Evolutionary conservation across 2,113 vertebrate species (phyloP).

Genomic region (Vanacampus margaritifer): DNA sequence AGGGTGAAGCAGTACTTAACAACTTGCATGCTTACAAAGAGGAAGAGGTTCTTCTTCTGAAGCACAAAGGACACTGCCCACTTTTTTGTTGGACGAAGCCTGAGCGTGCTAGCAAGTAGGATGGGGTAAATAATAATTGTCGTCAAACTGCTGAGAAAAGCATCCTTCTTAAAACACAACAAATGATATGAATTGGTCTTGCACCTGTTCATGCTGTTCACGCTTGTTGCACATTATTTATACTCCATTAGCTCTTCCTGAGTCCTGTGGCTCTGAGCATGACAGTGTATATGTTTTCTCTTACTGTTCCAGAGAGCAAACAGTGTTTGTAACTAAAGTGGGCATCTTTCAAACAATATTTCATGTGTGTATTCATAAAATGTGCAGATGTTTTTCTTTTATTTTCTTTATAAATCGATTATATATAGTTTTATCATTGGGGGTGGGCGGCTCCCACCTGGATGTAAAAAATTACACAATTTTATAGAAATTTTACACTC

Average conservation of each 20-base stretch:
- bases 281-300: conserved; percentile 20
- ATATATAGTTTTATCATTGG: neutral
- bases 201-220: conserved; percentile 65
- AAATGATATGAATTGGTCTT: conserved; percentile 42
- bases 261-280: conserved; percentile 25
- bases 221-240: conserved; percentile 39
- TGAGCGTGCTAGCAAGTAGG: conserved; percentile 37
- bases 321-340: neutral
- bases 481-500: no score
- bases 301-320: conserved; percentile 9
- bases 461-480: no score
- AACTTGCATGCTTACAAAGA: conserved; percentile 35
- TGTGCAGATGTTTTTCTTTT: no score
- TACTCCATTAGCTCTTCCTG: conserved; percentile 48
- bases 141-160: conserved; percentile 16
- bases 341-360: neutral
- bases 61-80: conserved; percentile 32
- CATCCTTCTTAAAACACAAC: conserved; percentile 35
- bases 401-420: neutral
- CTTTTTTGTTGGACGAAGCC: conserved; percentile 61
- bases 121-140: conserved; percentile 3
- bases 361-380: conserved; percentile 6
- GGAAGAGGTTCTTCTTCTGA: conserved; percentile 6
- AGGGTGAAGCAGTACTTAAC: conserved; percentile 19
- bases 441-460: no score